Base-by-base conservation (phyloP, 2,888 invertebrate species). In the Ornithoptera priamus region DNA sequence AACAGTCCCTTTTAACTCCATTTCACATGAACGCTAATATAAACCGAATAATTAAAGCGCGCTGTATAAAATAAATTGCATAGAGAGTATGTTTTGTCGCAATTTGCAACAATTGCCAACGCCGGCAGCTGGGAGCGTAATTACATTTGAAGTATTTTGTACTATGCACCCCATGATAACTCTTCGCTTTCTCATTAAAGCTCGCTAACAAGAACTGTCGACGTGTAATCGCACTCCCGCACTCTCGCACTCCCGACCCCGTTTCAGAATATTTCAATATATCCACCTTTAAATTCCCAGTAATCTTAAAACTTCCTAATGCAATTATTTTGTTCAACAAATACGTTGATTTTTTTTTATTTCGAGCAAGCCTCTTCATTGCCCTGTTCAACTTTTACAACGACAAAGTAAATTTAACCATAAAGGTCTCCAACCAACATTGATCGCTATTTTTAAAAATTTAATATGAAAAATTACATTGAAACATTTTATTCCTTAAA, bases 131-230 rank as follows among this genome's bases (percentile, higher is more conserved):
- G 68, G 18, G 36, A 30, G 63, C 59, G 62, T 68, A 68, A 68
- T 68, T 63, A 63, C 58, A 63, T 68, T 68, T 68, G 68, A 63
- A 68, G 62, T 63, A 63, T 59, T 63, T 62, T 67, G 67, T 67
- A 67, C 67, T 42, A 36, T 39, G 68, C 58, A 46, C 57, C 62
- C 42, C 67, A 12, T 46, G 46, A 63, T 68, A 68, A 68, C 68
- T 50, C 63, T 68, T 63, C 62, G 59, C 63, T 58, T 68, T 63
- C 59, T 68, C 63, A 68, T 68, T 63, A 68, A 59, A 58, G 20
- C 68, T 18, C 57, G 63, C 63, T 68, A 68, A 68, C 68, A 68
- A 42, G 68, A 63, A 59, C 58, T 50, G 68, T 63, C 68, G 63
- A 59, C 68, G 63, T 68, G 68, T 68, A 68, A 58, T 68, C 63